These are phyloP conservation scores for Metopia argyrocephala DNA, from an alignment of 2,888 invertebrate species.

Conservation along the genomic window DNA sequence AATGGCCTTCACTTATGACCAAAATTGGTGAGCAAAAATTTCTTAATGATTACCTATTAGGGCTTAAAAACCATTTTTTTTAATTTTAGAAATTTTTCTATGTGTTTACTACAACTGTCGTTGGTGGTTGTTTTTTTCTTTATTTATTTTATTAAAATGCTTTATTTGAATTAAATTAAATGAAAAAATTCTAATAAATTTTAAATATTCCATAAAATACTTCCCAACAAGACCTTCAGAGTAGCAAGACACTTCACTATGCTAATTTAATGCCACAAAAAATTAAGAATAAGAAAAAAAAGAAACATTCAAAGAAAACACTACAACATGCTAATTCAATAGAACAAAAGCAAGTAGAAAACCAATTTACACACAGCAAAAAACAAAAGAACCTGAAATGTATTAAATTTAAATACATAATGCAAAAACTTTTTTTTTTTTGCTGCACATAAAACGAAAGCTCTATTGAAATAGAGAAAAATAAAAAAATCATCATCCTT, in stretches of 20 bases:
- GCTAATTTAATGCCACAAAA: background rate
- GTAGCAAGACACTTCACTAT: background rate
- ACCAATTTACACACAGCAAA: background rate
- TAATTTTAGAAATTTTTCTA: background rate
- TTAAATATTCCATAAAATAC: conserved; percentile 21
- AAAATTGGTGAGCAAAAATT: background rate
- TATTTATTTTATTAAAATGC: conserved; percentile 10
- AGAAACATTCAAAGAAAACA: conserved; percentile 13
- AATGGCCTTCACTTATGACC: background rate
- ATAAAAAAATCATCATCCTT: conserved; percentile 69
- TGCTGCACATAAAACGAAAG: conserved; percentile 9
- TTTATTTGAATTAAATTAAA: no score
- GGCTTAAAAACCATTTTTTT: background rate
- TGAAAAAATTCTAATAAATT: conserved; percentile 4
- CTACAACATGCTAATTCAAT: conserved; percentile 30
- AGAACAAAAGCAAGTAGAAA: conserved; percentile 10
- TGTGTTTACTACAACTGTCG: background rate
- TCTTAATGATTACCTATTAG: background rate
- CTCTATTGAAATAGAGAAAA: conserved; percentile 6
- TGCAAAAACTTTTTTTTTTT: conserved; percentile 27
- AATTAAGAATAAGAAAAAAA: no score
- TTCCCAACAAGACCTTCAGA: background rate
- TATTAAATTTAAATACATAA: conserved; percentile 74
- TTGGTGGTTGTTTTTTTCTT: conserved; percentile 5
- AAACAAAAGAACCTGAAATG: conserved; percentile 1